phyloP scores from a whole-genome alignment of 2,888 invertebrate genomes.

The Dermolepida albohirtum region DNA sequence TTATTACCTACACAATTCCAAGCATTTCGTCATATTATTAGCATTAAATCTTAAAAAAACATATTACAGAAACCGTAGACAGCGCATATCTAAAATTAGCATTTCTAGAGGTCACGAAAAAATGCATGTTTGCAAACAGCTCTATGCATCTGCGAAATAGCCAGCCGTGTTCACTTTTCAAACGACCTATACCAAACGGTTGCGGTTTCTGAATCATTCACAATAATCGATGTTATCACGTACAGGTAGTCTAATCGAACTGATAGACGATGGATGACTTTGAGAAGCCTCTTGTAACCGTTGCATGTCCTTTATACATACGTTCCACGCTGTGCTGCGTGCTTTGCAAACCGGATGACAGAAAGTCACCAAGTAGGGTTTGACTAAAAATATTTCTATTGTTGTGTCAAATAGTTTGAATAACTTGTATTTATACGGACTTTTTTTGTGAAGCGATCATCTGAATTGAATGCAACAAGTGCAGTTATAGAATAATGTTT shows the following conservation, averaged over 20 bases:
- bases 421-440: not conserved
- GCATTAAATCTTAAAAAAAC: no score
- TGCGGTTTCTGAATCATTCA: constrained; percentile 1
- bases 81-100: no score
- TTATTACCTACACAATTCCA: no score
- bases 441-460: no score
- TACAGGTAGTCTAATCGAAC: constrained; percentile 3
- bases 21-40: no score
- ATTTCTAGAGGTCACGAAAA: no score
- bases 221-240: constrained; percentile 7
- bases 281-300: constrained; percentile 26
- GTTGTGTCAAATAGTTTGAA: constrained; percentile 11
- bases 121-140: no score
- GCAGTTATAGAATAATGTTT: no score
- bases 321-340: constrained; percentile 26
- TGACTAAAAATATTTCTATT: constrained; percentile 14
- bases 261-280: constrained; percentile 20
- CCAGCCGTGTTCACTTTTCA: constrained; percentile 5
- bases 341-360: constrained; percentile 24
- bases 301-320: constrained; percentile 24
- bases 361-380: not conserved
- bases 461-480: no score
- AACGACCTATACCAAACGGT: constrained; percentile 3
- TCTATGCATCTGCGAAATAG: no score
- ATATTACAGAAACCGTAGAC: no score